These are phyloP conservation scores for Polyommatus icarus DNA, from an alignment of 2,888 invertebrate genomes.

Conservation along the genomic window DNA sequence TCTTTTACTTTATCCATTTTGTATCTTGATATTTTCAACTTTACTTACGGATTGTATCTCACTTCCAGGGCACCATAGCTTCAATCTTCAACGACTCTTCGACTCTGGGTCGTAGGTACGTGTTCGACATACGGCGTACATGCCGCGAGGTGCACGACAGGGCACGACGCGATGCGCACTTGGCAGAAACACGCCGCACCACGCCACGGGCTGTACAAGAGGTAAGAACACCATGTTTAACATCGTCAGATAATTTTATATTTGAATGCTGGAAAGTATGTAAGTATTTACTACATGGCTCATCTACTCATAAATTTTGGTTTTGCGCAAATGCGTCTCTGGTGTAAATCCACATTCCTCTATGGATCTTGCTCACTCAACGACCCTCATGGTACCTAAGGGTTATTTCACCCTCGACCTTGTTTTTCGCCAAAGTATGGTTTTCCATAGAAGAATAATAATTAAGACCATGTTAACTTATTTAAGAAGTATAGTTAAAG, in stretches of 20 bases:
- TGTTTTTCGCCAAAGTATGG: too few species aligned
- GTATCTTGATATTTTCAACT: not conserved
- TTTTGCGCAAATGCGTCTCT: too few species aligned
- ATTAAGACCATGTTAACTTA: too few species aligned
- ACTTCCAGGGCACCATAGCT: conserved; percentile 87
- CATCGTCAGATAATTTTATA: not conserved
- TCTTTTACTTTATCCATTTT: not conserved
- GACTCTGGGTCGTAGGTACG: conserved; percentile 92
- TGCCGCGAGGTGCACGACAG: conserved; percentile 95
- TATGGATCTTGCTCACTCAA: too few species aligned
- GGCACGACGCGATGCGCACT: conserved; percentile 87
- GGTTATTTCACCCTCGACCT: too few species aligned
- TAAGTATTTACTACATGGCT: too few species aligned
- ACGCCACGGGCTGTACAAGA: conserved; percentile 24
- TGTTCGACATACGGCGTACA: conserved; percentile 93
- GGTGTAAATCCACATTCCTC: too few species aligned
- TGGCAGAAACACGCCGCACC: conserved; percentile 11
- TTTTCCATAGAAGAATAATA: too few species aligned
- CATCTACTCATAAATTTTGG: too few species aligned
- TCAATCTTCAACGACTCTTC: conserved; percentile 95
- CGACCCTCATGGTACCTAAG: too few species aligned
- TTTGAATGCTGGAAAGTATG: too few species aligned
- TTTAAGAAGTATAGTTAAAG: too few species aligned
- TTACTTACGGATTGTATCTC: not conserved
- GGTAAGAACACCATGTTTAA: not conserved